phyloP scores from a whole-genome alignment of 2,888 invertebrate species.

The Caprella mutica region DNA sequence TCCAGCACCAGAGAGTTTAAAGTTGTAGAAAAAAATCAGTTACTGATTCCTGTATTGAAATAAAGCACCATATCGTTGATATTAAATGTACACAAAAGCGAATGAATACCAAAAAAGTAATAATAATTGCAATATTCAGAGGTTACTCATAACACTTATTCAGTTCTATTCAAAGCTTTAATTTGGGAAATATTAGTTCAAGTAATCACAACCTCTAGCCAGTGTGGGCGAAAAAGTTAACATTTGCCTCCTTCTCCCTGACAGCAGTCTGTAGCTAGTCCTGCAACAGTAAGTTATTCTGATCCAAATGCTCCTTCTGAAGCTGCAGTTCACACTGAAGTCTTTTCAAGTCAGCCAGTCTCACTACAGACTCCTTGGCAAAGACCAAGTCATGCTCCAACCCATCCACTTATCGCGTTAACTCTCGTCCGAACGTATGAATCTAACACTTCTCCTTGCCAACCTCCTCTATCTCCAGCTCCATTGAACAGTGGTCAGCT shows the following conservation, averaged over 20 bases:
- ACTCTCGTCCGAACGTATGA: background rate
- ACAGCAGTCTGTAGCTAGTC: background rate
- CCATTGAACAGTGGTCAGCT: background rate
- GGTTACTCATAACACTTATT: too few relatives aligned
- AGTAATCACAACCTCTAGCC: conserved; percentile 6
- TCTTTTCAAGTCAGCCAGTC: background rate
- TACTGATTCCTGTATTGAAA: too few relatives aligned
- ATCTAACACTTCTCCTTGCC: background rate
- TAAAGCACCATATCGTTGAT: too few relatives aligned
- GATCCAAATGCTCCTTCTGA: background rate
- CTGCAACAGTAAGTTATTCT: background rate
- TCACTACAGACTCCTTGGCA: background rate
- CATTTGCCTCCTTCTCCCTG: background rate
- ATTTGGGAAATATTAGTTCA: too few relatives aligned
- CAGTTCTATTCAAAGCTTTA: too few relatives aligned
- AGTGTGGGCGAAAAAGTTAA: conserved; percentile 4
- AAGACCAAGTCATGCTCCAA: background rate
- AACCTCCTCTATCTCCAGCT: background rate
- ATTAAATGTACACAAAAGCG: too few relatives aligned
- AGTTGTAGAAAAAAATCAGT: too few relatives aligned
- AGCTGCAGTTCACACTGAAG: conserved; percentile 1
- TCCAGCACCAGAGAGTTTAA: too few relatives aligned
- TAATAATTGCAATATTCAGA: too few relatives aligned
- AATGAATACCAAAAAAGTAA: too few relatives aligned
- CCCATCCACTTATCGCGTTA: background rate